Evolutionary conservation across 2,797 vertebrate species (phyloP), one percentile per base, ranked within the genome.

Genomic region (Channa striata): DNA sequence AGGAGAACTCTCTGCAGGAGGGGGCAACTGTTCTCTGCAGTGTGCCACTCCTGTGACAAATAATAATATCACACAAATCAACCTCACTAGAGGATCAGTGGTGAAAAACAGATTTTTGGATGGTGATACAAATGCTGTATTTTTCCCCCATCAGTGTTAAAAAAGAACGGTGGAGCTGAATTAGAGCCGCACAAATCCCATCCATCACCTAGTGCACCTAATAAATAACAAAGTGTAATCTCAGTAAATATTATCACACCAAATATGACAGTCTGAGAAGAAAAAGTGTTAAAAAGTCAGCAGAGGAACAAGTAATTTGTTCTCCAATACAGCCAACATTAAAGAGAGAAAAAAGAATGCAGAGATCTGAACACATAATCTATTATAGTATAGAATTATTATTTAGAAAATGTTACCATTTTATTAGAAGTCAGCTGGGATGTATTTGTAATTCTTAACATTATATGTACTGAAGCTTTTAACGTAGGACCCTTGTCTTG

Each of bases 51-150:
- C 17, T 68, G 46, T 51, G 65, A 74, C 71, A 82, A 71, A 81
- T 76, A 73, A 81, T 76, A 73, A 54, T 58, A 75, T 84, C 56
- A 65, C 51, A 69, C 37, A 78, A 51, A 61, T 74, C 56, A 67
- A 34, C 34, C 40, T 58, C 59, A 51, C 50, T 59, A 12, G 39
- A 62, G 68, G 34, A 62, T 17, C 67, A 21, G 23, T 52, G 49
- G 17, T 57, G 20, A 43, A 40, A 60, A 72, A 70, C 44, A 40
- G 0, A 30, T 17, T 65, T 59, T 39, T 43, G 43, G n/a, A 65
- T 61, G 43, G 21, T 58, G 48, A 75, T 37, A 60, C 11, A 73
- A 67, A 69, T 6, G 1, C 30, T 59, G 11, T 8, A 47, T 46
- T 54, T 56, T 71, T 46, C 17, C 25, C n/a, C 20, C 30, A 20